Base-by-base conservation (phyloP, 2,113 vertebrate genomes). In the Microtus montanus region DNA sequence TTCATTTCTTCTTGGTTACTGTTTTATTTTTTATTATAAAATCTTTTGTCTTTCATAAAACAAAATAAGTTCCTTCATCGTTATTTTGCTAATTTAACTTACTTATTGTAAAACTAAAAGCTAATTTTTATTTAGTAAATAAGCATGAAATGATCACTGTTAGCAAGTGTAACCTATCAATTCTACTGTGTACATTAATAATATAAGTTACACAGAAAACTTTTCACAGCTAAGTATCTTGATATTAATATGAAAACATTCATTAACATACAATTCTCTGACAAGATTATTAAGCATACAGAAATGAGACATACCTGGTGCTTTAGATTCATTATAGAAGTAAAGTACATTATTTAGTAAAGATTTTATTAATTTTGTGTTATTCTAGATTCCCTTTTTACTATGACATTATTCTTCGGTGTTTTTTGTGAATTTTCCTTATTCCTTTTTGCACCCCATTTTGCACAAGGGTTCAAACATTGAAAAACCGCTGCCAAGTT, bases 41-140 rank as follows among this genome's bases (percentile, higher is more conserved):
- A 92, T 49, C 97, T 90, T 97, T 17, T 52, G 41, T 61, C 89
- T 26, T 86, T 91, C 24, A 93, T 90, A 97, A 96, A 96, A 90
- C 22, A 95, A 75, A 93, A 96, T 87, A 92, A 92, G 61, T 33
- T 54, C 20, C 14, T 12, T 96, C 19, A 84, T 95, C 74, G 91
- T 77, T 86, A 11, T 98, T 96, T 78, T 63, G 20, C 33, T 97
- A 93, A 87, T 84, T 96, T 95, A 97, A 87, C 35, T 90, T 3
- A 63, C 13, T 84, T 70, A 10, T n/a, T 9, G 85, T 91, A 58
- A 66, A 95, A 90, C 74, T 96, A 12, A 96, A 93, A 87, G 15
- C 49, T 82, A n/a, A 92, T 54, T 90, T 20, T 86, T 28, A 78
- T 77, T 95, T 90, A 74, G 64, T 93, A 95, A 96, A 94, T 63